phyloP scores from a whole-genome alignment of 2,113 vertebrate genomes.

The Helogale parvula region DNA sequence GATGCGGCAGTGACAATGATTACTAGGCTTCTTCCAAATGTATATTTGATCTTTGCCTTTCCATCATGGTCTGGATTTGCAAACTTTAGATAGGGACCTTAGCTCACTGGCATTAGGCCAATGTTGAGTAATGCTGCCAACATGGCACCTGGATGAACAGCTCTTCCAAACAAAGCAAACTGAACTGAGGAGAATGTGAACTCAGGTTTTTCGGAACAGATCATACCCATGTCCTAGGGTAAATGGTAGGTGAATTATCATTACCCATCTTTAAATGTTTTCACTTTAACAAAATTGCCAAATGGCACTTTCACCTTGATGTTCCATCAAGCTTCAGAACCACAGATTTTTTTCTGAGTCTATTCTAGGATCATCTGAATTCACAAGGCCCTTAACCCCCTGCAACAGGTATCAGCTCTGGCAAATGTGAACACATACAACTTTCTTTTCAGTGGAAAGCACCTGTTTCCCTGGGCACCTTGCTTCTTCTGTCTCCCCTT shows the following conservation, averaged over 20 bases:
- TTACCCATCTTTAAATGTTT: neutral
- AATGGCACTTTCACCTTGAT: neutral
- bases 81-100: neutral
- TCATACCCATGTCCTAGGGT: neutral
- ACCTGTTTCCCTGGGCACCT: neutral
- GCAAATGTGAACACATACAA: neutral
- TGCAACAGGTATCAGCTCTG: neutral
- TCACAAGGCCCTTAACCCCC: neutral
- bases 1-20: too few relatives aligned
- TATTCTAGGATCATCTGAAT: slow-evolving; percentile 12
- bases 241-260: neutral
- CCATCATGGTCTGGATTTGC: neutral
- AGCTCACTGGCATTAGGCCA: neutral
- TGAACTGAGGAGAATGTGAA: neutral
- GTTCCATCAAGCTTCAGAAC: slow-evolving; percentile 2
- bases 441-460: neutral
- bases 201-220: neutral
- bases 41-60: neutral
- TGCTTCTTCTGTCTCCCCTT: neutral
- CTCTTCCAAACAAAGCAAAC: neutral
- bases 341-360: neutral
- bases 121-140: neutral
- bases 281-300: neutral
- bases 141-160: neutral
- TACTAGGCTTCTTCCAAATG: neutral